Base-by-base conservation (phyloP, 2,888 invertebrate species). In the Cenopis cana region DNA sequence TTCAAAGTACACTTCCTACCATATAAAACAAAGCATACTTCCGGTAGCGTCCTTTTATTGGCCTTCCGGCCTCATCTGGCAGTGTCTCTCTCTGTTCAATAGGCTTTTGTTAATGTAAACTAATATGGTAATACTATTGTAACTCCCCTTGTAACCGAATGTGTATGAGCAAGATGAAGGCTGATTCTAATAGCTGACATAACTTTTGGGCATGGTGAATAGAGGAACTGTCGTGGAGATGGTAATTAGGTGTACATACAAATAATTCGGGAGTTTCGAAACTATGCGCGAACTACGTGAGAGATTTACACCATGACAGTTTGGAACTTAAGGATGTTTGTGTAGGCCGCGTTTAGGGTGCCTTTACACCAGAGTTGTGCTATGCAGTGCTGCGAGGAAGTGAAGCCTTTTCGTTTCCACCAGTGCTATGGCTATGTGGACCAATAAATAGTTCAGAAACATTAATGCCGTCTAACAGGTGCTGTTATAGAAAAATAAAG, bases 161-260 rank as follows among this genome's bases (percentile, higher is more conserved):
- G 4, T 41, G 6, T 41, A 41, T 12, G 41, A 41, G 41, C 41
- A 12, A 41, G 14, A 12, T 41, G 41, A 14, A 41, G 41, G 41
- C 41, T 12, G 14, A 41, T 41, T 41, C 12, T 41, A 14, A 41
- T 41, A 12, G 14, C 41, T 41, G 14, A 4, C 12, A 14, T 41
- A 41, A 24, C 54, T 54, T 54, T 8, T 24, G 8, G 8, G 12
- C 36, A 1, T 38, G 18, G 38, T 59, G 38, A 38, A 20, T 41
- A 41, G 14, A 14, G 18, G 20, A 24, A 14, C 59, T 59, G 41
- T 82, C 81, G 81, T 80, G 81, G 81, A 80, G 76, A 78, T 78
- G 82, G 81, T 85, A 85, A 84, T 87, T 86, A 85, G 77, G 79
- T 55, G 49, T 56, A 24, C 81, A 81, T 77, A 82, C 83, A 84